phyloP scores from a whole-genome alignment of 2,797 vertebrate genomes.

The Mus spretus region DNA sequence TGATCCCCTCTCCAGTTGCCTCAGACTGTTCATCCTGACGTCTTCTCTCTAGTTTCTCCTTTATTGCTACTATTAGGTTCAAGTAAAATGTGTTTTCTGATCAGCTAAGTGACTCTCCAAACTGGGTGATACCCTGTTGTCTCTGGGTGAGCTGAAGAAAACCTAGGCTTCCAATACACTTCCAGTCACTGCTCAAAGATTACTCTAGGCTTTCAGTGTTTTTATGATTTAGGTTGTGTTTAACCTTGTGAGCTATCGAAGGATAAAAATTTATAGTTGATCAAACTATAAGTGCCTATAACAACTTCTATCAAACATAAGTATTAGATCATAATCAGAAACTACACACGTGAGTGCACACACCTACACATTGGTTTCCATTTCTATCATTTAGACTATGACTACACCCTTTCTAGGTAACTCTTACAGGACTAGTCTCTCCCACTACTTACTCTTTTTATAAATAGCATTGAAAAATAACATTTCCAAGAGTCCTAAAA shows the following conservation, averaged over 20 bases:
- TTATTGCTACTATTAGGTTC: neutral
- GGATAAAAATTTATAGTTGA: neutral
- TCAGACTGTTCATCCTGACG: neutral
- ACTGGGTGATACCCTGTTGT: neutral
- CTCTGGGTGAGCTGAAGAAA: neutral
- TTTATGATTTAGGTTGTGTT: neutral
- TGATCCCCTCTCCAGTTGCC: neutral
- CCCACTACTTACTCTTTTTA: conserved; percentile 16
- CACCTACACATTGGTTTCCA: neutral
- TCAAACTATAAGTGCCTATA: neutral
- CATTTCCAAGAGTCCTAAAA: conserved; percentile 60
- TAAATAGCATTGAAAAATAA: conserved; percentile 49
- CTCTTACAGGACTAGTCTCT: neutral
- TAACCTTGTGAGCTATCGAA: neutral
- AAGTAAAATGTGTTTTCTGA: conserved; percentile 29
- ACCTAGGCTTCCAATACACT: neutral
- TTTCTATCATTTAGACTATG: neutral
- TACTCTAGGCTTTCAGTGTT: neutral
- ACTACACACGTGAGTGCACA: neutral
- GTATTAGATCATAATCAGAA: neutral
- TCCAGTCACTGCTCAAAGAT: neutral
- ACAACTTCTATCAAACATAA: neutral
- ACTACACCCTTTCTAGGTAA: neutral
- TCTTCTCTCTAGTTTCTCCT: neutral
- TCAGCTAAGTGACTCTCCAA: neutral